Percentiles rank a stretch among this genome's conserved stretches.
Conservation (phyloP, 2,888 invertebrate genomes). For the Heteromyza rotundicornis region DNA sequence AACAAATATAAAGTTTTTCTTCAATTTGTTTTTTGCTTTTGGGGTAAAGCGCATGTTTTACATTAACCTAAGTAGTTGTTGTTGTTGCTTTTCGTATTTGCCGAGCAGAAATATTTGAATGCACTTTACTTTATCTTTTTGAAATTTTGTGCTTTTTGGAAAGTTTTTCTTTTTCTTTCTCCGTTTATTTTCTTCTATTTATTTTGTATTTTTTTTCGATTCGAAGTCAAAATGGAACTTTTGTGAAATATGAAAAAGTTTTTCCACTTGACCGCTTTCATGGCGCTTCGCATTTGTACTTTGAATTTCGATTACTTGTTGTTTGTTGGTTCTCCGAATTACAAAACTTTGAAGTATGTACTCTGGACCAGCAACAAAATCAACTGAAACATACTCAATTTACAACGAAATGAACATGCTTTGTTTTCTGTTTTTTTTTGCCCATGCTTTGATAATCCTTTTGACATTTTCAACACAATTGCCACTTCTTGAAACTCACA, state of each 20-base stretch:
- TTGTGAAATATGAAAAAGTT: too few species aligned
- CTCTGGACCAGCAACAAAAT: too few species aligned
- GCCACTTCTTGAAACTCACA: too few species aligned
- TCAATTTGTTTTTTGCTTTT: not conserved
- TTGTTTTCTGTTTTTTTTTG: too few species aligned
- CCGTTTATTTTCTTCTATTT: not conserved
- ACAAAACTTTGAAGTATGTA: too few species aligned
- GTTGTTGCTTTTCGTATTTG: slow-evolving; percentile 32
- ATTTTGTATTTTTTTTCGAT: too few species aligned
- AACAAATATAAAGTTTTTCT: not conserved
- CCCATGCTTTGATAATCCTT: too few species aligned
- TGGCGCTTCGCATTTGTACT: not conserved
- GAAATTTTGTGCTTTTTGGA: not conserved
- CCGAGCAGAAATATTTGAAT: not conserved
- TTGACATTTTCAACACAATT: too few species aligned
- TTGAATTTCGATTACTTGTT: not conserved
- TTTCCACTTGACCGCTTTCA: slow-evolving; percentile 1
- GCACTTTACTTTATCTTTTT: not conserved
- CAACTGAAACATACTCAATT: too few species aligned
- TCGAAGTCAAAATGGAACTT: too few species aligned
- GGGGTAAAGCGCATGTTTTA: slow-evolving; percentile 9
- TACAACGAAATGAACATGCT: too few species aligned
- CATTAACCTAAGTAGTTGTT: slow-evolving; percentile 47
- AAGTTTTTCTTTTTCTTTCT: not conserved
- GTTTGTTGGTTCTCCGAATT: too few species aligned